Evolutionary conservation across 2,888 invertebrate genomes (phyloP).

Genomic region (Metallyticus violacea): DNA sequence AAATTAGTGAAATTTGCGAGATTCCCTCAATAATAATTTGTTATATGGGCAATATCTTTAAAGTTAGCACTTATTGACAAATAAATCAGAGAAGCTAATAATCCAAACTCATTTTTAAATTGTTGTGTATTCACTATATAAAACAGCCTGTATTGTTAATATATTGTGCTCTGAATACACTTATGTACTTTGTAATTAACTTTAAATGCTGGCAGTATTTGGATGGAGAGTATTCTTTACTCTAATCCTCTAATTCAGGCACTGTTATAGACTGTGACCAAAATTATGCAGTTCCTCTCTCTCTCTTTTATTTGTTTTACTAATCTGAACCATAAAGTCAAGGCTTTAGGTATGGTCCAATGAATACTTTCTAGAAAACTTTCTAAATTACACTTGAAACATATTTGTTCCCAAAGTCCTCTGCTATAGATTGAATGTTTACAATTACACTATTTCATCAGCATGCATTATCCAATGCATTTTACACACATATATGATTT

Average conservation of each 20-base stretch:
- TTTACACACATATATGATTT: too few relatives aligned
- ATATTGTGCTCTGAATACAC: background rate
- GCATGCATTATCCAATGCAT: background rate
- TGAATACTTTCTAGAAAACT: background rate
- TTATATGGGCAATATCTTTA: too few relatives aligned
- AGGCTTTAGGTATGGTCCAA: background rate
- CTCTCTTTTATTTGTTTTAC: background rate
- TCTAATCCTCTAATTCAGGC: background rate
- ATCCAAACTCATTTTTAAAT: background rate
- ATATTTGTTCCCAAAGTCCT: background rate
- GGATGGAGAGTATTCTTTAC: background rate
- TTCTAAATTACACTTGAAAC: too few relatives aligned
- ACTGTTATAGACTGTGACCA: background rate
- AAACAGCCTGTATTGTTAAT: background rate
- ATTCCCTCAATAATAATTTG: too few relatives aligned
- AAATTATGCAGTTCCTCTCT: background rate
- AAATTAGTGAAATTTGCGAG: too few relatives aligned
- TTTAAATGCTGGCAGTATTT: background rate
- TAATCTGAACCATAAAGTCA: background rate
- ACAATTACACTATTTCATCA: background rate
- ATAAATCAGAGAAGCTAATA: background rate
- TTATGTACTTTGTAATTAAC: background rate
- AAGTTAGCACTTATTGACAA: too few relatives aligned
- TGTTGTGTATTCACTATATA: background rate
- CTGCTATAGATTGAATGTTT: background rate